Evolutionary conservation across 1,140 invertebrate genomes (phyloP), one percentile per base, ranked within the genome.

Genomic region (Drosophila ogumai): DNA sequence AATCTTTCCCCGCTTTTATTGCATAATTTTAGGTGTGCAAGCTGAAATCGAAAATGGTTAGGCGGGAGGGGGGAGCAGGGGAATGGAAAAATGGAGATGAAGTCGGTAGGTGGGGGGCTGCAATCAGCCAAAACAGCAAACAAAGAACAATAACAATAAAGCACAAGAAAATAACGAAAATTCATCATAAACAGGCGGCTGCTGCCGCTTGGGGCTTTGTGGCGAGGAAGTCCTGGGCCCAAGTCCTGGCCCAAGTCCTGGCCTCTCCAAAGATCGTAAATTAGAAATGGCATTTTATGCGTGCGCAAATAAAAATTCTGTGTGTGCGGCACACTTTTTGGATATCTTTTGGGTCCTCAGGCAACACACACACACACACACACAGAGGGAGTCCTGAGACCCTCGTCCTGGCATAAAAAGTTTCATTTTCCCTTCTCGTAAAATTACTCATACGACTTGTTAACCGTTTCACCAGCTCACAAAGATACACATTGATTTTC

Each of bases 371-470:
- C 7, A n/a, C 9, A 31, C n/a, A 34, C 6, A 54, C 3, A 15
- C 6, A 10, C 0, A 8, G 15, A n/a, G 9, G 1, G 31, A 25
- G 19, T 43, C 25, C 55, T 19, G n/a, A 25, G 17, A 9, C 22
- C 28, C 22, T 41, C 22, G 44, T 34, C 36, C 19, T 55, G 32
- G 59, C 71, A 76, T 80, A 80, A 77, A 84, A 85, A 80, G 71
- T 82, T 84, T 75, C 72, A 54, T 67, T 76, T 68, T 56, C 54
- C 28, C 40, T 38, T 38, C 28, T 61, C 59, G 77, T 84, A 78
- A 88, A 88, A 84, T 88, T 82, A 79, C 80, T 67, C 81, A 84
- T 90, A 88, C 85, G 85, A 90, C 85, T 72, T 90, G 85, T 90
- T 84, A 88, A 88, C 76, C 80, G 68, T 63, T 84, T 74, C 52